phyloP scores from a whole-genome alignment of 2,797 vertebrate genomes.

The Leptodactylus fallax region DNA sequence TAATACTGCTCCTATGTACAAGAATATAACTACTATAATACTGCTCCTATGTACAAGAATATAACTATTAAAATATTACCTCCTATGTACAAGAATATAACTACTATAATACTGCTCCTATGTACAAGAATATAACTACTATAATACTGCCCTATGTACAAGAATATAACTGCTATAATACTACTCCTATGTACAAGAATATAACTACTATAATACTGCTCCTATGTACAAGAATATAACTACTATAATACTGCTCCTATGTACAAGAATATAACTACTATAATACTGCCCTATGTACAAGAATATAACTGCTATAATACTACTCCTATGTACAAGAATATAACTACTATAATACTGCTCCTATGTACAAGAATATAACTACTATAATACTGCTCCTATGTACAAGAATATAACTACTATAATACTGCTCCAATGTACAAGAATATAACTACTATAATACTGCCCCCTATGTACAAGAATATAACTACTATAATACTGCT shows the following conservation, averaged over 20 bases:
- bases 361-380: not conserved
- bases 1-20: not conserved
- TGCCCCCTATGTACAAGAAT: not conserved
- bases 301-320: not conserved
- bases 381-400: not conserved
- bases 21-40: not conserved
- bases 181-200: not conserved
- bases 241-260: not conserved
- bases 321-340: not conserved
- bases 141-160: not conserved
- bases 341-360: not conserved
- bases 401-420: not conserved
- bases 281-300: not conserved
- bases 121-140: constrained; percentile 2
- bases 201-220: too few species aligned
- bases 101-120: not conserved
- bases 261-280: too few species aligned
- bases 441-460: constrained; percentile 6
- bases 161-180: not conserved
- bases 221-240: not conserved
- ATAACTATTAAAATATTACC: not conserved
- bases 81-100: constrained; percentile 4
- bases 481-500: not conserved
- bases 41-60: not conserved
- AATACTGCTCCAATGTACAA: not conserved